phyloP scores from a whole-genome alignment of 2,888 invertebrate species.

The Poecilus cupreus region DNA sequence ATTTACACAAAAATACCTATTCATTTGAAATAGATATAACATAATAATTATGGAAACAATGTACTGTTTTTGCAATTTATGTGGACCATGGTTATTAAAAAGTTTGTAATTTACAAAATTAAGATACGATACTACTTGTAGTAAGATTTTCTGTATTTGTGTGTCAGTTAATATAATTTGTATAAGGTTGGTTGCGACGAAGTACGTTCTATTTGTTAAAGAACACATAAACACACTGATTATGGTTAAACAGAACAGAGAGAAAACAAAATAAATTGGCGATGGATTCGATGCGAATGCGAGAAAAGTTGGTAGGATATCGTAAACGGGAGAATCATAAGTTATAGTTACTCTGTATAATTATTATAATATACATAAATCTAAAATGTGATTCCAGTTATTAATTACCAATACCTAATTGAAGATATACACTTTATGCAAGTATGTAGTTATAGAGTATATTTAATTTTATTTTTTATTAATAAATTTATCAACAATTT shows the following conservation, averaged over 20 bases:
- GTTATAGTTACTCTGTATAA: slow-evolving; percentile 35
- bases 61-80: slow-evolving; percentile 68
- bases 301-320: not conserved
- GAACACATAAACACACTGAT: slow-evolving; percentile 42
- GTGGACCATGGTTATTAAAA: slow-evolving; percentile 67
- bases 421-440: slow-evolving; percentile 45
- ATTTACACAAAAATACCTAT: slow-evolving; percentile 60
- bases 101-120: slow-evolving; percentile 45
- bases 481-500: slow-evolving; percentile 52
- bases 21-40: slow-evolving; percentile 56
- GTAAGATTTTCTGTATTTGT: slow-evolving; percentile 45
- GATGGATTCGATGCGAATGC: slow-evolving; percentile 20
- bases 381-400: slow-evolving; percentile 55
- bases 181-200: not conserved
- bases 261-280: not conserved
- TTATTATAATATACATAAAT: slow-evolving; percentile 51
- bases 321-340: slow-evolving; percentile 29
- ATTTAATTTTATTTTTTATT: slow-evolving; percentile 49
- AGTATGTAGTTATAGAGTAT: slow-evolving; percentile 42
- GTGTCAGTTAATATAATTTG: slow-evolving; percentile 20
- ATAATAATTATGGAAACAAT: slow-evolving; percentile 57
- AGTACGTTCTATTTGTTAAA: slow-evolving; percentile 14
- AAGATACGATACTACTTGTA: slow-evolving; percentile 36
- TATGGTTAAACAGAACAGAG: not conserved
- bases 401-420: slow-evolving; percentile 53